Base-by-base conservation (phyloP, 2,797 vertebrate species). In the Sparidentex hasta region DNA sequence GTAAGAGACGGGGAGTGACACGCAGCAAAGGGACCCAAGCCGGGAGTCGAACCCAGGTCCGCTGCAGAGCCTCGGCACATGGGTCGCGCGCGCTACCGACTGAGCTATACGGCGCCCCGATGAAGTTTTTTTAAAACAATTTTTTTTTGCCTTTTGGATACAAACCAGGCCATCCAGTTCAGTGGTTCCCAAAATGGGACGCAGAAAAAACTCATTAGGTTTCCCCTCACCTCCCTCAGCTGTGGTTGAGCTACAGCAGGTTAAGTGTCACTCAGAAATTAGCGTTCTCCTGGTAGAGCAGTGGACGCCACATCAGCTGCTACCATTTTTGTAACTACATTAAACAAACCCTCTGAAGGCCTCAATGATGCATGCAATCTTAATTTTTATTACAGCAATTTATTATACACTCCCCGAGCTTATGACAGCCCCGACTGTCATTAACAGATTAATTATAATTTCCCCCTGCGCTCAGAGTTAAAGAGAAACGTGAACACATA, bases 361-460 rank as follows among this genome's bases (percentile, higher is more conserved):
- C 94, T 92, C 96, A 95, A 94, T 95, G 96, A 96, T 95, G 95
- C 95, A 95, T 95, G 94, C 95, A 94, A 95, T 96, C 94, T 95
- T 95, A 96, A 95, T 96, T 96, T 96, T 96, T 96, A 96, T 96
- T 96, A 96, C 94, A 78, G 95, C 95, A 96, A 96, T 96, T 96
- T 96, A 96, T 96, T 96, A 96, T 94, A 90, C 81, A 91, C 94
- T 94, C 95, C 92, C 91, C 80, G 71, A 95, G 95, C 94, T 95
- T 95, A 92, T 95, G 95, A 96, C 95, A 96, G 96, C 95, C 94
- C 93, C 93, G 93, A 95, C 95, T 96, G 96, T 96, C 96, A 96
- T 96, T 96, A 96, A 96, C 95, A 96, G 95, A 96, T 96, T 96
- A 96, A 96, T 96, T 96, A 96, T 95, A 95, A 96, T 96, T 95